Conservation (phyloP, 2,888 invertebrate species). For the Imbricaverruca yamaguchii region DNA sequence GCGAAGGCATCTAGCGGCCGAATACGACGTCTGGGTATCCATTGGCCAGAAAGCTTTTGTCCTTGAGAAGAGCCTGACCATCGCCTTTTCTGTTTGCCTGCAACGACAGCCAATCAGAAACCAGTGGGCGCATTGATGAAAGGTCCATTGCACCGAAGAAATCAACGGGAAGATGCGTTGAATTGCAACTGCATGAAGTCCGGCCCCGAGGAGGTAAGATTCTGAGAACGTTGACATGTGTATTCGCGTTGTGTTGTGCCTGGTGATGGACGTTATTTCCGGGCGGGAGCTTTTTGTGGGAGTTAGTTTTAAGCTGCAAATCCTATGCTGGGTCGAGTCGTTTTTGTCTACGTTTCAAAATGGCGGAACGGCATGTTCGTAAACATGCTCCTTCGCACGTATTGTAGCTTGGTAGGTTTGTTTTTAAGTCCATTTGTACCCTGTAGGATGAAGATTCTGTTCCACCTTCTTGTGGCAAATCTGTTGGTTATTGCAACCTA, state of each 20-base stretch:
- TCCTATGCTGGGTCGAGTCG: constrained; percentile 15
- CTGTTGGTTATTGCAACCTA: too few relatives aligned
- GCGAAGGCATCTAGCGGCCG: not conserved
- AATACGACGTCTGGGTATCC: not conserved
- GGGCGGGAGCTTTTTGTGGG: not conserved
- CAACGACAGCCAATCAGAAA: constrained; percentile 21
- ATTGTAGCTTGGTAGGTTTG: too few relatives aligned
- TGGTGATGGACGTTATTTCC: too few relatives aligned
- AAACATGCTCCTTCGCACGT: not conserved
- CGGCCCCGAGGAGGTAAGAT: not conserved
- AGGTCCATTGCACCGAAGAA: constrained; percentile 21
- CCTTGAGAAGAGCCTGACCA: not conserved
- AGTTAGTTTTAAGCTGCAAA: not conserved
- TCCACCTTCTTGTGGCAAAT: too few relatives aligned
- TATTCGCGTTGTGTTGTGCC: too few relatives aligned
- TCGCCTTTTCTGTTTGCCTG: constrained; percentile 5
- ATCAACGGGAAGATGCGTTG: constrained; percentile 20
- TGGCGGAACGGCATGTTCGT: constrained; percentile 17
- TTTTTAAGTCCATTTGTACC: too few relatives aligned
- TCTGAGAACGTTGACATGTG: not conserved
- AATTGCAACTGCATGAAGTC: constrained; percentile 12
- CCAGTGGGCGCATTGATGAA: constrained; percentile 22
- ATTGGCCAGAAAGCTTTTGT: not conserved
- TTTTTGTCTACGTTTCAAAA: constrained; percentile 22
- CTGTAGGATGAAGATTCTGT: too few relatives aligned